Evolutionary conservation across 1,140 invertebrate species (phyloP), one percentile per base, ranked within the genome.

Genomic region (Thereuonema tuberculata): DNA sequence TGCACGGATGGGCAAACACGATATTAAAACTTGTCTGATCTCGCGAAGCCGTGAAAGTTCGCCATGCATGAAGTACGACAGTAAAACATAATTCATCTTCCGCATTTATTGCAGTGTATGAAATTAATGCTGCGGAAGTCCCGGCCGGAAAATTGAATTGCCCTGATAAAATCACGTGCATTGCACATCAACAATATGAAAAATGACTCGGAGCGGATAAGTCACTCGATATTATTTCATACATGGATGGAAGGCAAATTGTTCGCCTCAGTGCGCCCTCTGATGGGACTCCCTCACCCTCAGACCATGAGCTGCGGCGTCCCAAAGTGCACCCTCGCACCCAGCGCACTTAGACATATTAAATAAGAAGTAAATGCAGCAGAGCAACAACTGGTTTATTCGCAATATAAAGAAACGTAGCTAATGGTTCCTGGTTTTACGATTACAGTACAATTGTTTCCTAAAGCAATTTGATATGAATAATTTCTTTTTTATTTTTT

Each of bases 1-100:
- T n/a, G n/a, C n/a, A n/a, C n/a, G 48, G 48, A 20, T 12, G 21
- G 23, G 48, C 48, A 50, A 20, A 24, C 5, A 20, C 28, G 53
- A 55, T 55, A 55, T 55, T 55, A 55, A 55, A 55, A 55, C 53
- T 55, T 25, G 27, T 55, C 53, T 25, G 27, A 55, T 55, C 27
- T 55, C 53, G 27, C 27, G 21, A 55, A 55, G 23, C 25, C 9
- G 48, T 21, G 48, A 55, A n/a, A 26, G 9, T 12, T 23, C 3
- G 17, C 53, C 53, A 55, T 27, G 53, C 53, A 55, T 55, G 53
- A 55, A 20, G 48, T 5, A 24, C 48, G 48, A 50, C 5, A 14
- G 17, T 17, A 24, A 20, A 50, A 5, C 48, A 9, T 50, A 5
- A 9, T 5, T 50, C 9, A 9, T 50, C 48, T 50, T 20, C 24